Evolutionary conservation across 2,888 invertebrate species (phyloP).

Genomic region (Lamellibrachia columna): DNA sequence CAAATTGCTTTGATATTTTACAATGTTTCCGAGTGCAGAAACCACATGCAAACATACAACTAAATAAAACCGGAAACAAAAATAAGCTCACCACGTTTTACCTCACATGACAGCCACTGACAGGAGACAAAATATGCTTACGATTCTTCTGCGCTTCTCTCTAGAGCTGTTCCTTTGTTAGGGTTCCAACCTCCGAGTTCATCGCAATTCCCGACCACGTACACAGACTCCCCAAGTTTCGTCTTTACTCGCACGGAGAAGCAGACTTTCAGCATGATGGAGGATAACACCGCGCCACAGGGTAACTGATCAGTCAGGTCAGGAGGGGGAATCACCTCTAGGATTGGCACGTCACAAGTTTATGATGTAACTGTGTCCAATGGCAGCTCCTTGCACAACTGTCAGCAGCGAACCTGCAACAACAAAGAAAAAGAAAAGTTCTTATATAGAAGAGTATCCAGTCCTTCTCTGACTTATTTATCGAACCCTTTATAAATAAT

Average conservation of each 20-base stretch:
- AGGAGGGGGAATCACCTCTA: neutral
- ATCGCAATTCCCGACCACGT: slow-evolving; percentile 25
- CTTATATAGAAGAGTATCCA: neutral
- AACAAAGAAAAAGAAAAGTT: neutral
- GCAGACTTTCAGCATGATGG: neutral
- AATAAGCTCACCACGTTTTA: neutral
- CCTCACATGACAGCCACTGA: neutral
- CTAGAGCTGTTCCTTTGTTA: slow-evolving; percentile 17
- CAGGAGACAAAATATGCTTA: neutral
- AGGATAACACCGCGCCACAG: neutral
- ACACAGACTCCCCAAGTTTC: neutral
- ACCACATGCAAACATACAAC: neutral
- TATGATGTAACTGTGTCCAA: neutral
- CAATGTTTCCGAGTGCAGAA: neutral
- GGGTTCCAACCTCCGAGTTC: slow-evolving; percentile 31
- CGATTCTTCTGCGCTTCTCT: neutral
- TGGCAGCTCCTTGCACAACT: neutral
- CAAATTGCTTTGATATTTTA: too few relatives aligned
- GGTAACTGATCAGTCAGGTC: neutral
- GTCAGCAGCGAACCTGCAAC: neutral
- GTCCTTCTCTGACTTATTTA: too few relatives aligned
- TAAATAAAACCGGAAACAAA: neutral
- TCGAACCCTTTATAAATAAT: too few relatives aligned
- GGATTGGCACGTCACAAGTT: neutral
- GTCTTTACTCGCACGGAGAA: neutral